Evolutionary conservation across 2,888 invertebrate species (phyloP), one percentile per base, ranked within the genome.

Genomic region (Rosalia funebris): DNA sequence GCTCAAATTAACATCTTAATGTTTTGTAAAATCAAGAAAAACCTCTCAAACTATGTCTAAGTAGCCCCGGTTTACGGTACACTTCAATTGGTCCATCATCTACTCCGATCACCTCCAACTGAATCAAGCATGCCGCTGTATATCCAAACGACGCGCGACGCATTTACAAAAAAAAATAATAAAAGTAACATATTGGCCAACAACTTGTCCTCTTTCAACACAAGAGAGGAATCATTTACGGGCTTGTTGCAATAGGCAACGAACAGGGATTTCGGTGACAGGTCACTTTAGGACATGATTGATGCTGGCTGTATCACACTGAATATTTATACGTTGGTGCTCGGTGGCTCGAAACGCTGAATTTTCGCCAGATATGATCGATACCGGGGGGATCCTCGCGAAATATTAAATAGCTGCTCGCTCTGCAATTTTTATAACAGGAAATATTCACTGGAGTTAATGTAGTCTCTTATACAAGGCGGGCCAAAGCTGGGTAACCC

Each of bases 221-320:
- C 17, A 34, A 11, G 15, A 31, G 11, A 15, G 16, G 37, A 50
- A 50, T 50, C 39, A 50, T 50, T 50, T 50, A 50, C 39, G 36
- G 12, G 31, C 12, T n/a, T 4, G 44, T 25, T 10, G 19, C 20
- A 17, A 41, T 41, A 11, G 20, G 39, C 15, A 10, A 14, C 14
- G 50, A 25, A 25, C 14, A 15, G 65, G 66, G 68, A 69, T 64
- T 72, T 55, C 75, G 75, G 62, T 71, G 80, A 81, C 71, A 72
- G 71, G 65, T 77, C 75, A 71, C 77, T 78, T 78, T 75, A 68
- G 63, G 62, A 46, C 66, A 72, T 79, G 78, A 79, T 79, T 77
- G 77, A 79, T 79, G 79, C 72, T 69, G 60, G 68, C 68, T 77
- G 76, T 77, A 77, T 77, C 75, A 75, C 68, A 61, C 68, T 78